phyloP scores from a whole-genome alignment of 2,888 invertebrate genomes.

The Mayetiola destructor region DNA sequence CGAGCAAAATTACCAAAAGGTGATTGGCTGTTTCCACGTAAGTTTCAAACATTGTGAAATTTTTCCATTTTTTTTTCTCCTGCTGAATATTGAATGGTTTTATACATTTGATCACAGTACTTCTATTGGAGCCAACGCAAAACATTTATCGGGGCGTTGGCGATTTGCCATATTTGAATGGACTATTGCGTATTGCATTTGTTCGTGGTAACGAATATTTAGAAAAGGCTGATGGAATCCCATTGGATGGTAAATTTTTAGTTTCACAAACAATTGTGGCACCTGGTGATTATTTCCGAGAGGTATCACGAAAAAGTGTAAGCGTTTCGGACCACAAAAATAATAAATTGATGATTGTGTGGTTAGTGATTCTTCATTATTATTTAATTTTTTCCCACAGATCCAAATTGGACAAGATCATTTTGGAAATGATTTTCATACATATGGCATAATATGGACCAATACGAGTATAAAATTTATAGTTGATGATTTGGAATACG shows the following conservation, averaged over 20 bases:
- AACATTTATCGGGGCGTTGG: slow-evolving; percentile 43
- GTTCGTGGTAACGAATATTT: slow-evolving; percentile 45
- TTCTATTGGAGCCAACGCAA: slow-evolving; percentile 48
- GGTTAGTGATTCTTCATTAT: background rate
- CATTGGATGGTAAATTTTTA: slow-evolving; percentile 26
- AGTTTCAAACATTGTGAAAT: slow-evolving; percentile 19
- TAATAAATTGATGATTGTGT: background rate
- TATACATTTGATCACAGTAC: slow-evolving; percentile 34
- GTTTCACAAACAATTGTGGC: slow-evolving; percentile 26
- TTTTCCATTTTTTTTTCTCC: background rate
- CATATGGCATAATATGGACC: slow-evolving; percentile 54
- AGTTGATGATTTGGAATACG: slow-evolving; percentile 45
- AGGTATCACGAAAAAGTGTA: background rate
- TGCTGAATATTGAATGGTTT: background rate
- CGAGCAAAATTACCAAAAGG: slow-evolving; percentile 58
- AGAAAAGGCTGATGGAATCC: slow-evolving; percentile 21
- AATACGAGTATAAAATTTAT: slow-evolving; percentile 23
- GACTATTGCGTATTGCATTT: slow-evolving; percentile 56
- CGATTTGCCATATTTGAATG: slow-evolving; percentile 40
- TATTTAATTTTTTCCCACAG: background rate
- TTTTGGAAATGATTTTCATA: slow-evolving; percentile 47
- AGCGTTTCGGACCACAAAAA: too few species aligned
- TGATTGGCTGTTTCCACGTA: slow-evolving; percentile 66
- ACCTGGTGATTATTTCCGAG: slow-evolving; percentile 19
- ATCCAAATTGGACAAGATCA: slow-evolving; percentile 26